These are phyloP conservation scores for Enchytraeus crypticus DNA, from an alignment of 2,888 invertebrate species.

Conservation along the genomic window DNA sequence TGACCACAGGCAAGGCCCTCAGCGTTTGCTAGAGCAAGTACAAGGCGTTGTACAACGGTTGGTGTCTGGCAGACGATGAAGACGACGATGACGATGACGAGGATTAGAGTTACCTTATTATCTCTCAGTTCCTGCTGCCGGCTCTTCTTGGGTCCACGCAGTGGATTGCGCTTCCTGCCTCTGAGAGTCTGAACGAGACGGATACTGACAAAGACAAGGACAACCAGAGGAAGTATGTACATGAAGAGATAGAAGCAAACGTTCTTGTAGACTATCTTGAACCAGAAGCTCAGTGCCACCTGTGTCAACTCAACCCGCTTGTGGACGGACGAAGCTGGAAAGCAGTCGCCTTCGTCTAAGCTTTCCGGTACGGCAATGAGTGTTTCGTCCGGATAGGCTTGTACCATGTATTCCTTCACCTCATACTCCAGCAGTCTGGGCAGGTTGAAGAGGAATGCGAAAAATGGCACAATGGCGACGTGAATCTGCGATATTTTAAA, in stretches of 20 bases:
- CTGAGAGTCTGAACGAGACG: conserved; percentile 10
- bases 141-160: background rate
- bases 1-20: conserved; percentile 19
- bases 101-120: conserved; percentile 36
- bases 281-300: conserved; percentile 5
- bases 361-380: background rate
- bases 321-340: background rate
- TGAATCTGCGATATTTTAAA: conserved; percentile 3
- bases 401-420: background rate
- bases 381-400: background rate
- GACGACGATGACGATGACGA: conserved; percentile 42
- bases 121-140: conserved; percentile 33
- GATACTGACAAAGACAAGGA: conserved; percentile 13
- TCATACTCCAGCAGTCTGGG: conserved; percentile 17
- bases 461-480: conserved; percentile 3
- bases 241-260: conserved; percentile 20
- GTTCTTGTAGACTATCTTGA: conserved; percentile 14
- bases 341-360: background rate
- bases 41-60: conserved; percentile 10
- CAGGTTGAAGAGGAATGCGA: conserved; percentile 16
- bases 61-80: conserved; percentile 45
- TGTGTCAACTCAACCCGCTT: conserved; percentile 5
- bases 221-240: conserved; percentile 14
- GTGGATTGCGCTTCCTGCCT: background rate
- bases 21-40: conserved; percentile 8